Evolutionary conservation across 2,888 invertebrate species (phyloP), one percentile per base, ranked within the genome.

Genomic region (Ophion obscuratus): DNA sequence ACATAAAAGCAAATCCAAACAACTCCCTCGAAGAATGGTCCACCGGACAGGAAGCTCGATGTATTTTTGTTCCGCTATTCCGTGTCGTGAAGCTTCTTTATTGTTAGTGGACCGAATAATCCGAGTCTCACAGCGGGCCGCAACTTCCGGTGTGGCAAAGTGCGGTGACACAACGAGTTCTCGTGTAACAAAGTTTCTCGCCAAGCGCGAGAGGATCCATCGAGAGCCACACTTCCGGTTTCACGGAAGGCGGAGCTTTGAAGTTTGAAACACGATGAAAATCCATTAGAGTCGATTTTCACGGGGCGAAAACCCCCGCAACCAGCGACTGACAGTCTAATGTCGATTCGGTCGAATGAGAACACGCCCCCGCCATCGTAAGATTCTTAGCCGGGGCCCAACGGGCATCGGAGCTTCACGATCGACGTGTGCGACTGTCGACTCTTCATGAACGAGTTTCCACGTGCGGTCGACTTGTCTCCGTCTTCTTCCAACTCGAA

Each of bases 231-330:
- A 74, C 70, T 47, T 76, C 76, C 53, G 75, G 40, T 83, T 85
- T 83, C 83, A 80, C 71, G 71, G 47, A 76, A 80, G 71, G 40
- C 76, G 61, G 71, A 73, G 67, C 85, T 79, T 79, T 75, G 47
- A 70, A 78, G 82, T 85, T 85, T 70, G 40, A 78, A 81, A 85
- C 82, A 82, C 80, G 85, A 80, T 71, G 83, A 76, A 85, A 85
- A 82, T 79, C 85, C 83, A 85, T 85, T 83, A 85, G 85, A 83
- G 71, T 83, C 80, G 85, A 85, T 85, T 83, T 80, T 71, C 59
- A 67, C 40, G 79, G 67, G 64, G 82, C 79, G 78, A 85, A 85
- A 66, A 66, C 53, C 70, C 47, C 24, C n/a, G 77, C 47, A 20
- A 24, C 57, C 20, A 40, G 44, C 61, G 36, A 76, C 71, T 59